Percentiles rank a stretch among this genome's conserved stretches.
These are phyloP conservation scores for Poeciliopsis prolifica DNA, from an alignment of 2,113 vertebrate genomes.

Conservation along the genomic window DNA sequence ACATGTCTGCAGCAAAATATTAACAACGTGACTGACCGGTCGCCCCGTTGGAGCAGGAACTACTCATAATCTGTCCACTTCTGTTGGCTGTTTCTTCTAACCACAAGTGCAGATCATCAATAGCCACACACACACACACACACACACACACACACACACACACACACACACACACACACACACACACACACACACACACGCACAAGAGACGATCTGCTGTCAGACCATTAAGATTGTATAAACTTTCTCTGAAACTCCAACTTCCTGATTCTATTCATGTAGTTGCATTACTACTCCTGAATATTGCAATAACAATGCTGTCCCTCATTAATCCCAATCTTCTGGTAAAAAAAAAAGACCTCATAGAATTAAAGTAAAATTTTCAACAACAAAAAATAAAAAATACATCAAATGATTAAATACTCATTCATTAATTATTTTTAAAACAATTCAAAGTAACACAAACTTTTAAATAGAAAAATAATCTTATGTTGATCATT, in stretches of 20 bases:
- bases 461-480: too few species aligned
- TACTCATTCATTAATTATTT: not conserved
- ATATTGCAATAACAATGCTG: too few species aligned
- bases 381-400: too few species aligned
- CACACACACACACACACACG: not conserved
- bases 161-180: not conserved
- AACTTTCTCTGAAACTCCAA: too few species aligned
- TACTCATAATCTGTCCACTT: conserved; percentile 57
- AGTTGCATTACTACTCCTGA: too few species aligned
- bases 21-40: conserved; percentile 50
- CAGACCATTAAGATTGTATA: conserved; percentile 12
- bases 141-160: not conserved
- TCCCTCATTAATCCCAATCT: too few species aligned
- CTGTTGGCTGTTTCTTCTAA: conserved; percentile 49
- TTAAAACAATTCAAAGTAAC: too few species aligned
- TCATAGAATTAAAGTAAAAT: too few species aligned
- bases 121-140: conserved; percentile 14
- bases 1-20: conserved; percentile 45
- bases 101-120: conserved; percentile 52
- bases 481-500: not conserved
- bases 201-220: conserved; percentile 46
- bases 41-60: conserved; percentile 20
- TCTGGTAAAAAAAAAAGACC: too few species aligned
- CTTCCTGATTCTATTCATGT: too few species aligned
- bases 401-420: not conserved